These are phyloP conservation scores for Mustela lutreola DNA, from an alignment of 2,113 vertebrate species.

Conservation along the genomic window DNA sequence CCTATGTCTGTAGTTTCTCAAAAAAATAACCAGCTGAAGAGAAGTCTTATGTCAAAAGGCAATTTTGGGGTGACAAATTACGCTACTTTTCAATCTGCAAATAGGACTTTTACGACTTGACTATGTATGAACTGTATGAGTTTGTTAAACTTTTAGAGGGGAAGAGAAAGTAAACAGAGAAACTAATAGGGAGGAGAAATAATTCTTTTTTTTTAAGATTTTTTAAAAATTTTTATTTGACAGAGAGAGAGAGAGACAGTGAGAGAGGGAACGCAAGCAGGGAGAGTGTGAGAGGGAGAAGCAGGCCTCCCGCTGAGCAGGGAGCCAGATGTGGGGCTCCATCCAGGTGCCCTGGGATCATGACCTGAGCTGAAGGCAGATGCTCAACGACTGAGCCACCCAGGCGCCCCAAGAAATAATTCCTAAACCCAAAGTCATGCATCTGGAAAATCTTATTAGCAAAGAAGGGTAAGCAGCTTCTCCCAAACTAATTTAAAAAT, in stretches of 20 bases:
- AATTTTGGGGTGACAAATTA: not conserved
- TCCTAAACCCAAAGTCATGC: conserved; percentile 39
- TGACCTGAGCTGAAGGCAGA: too few relatives aligned
- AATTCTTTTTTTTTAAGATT: not conserved
- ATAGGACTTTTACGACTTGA: not conserved
- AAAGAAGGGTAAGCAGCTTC: conserved; percentile 49
- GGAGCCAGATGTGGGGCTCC: too few relatives aligned
- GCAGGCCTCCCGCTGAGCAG: too few relatives aligned
- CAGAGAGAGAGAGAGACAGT: too few relatives aligned
- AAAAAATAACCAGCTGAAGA: not conserved
- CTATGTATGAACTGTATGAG: not conserved
- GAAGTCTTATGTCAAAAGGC: not conserved
- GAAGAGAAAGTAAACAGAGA: not conserved
- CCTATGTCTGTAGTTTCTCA: not conserved
- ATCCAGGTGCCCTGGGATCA: too few relatives aligned
- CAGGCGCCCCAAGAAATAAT: not conserved
- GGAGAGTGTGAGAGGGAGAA: too few relatives aligned
- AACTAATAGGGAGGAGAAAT: not conserved
- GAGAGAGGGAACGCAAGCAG: too few relatives aligned
- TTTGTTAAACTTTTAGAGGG: not conserved
- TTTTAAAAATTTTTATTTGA: too few relatives aligned
- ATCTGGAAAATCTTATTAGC: conserved; percentile 61
- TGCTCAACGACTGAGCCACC: too few relatives aligned
- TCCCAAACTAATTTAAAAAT: conserved; percentile 57
- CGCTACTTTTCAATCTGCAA: not conserved